Evolutionary conservation across 2,797 vertebrate genomes (phyloP), one percentile per base, ranked within the genome.

Genomic region (Anisognathus igniventris): DNA sequence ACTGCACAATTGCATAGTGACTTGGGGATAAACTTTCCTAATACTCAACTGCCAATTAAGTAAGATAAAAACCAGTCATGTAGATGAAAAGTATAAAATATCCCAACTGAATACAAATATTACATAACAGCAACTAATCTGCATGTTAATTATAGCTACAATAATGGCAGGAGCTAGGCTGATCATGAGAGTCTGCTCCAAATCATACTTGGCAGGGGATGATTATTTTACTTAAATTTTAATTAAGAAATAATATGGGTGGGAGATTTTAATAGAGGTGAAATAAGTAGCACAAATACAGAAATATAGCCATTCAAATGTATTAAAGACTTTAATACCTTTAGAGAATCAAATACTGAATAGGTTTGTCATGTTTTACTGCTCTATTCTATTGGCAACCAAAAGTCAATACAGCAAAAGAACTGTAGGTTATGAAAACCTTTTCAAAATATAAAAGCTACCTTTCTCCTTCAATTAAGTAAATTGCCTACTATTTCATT

Each of bases 221-320:
- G 50, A 75, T 67, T 85, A 35, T 85, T 92, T 90, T 70, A 50
- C 42, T 77, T 90, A 30, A 18, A 58, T 61, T 85, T 87, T 83
- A 87, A 93, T 94, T 86, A 90, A 82, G 71, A 92, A 90, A 70
- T 92, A 93, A 31, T 68, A 74, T n/a, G 53, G 20, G 18, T 88
- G 68, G 35, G 53, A 80, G 60, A 56, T 82, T 82, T 87, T 82
- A 73, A 48, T 78, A 42, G 61, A 53, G 18, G 42, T 70, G 42
- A 72, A 91, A 28, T 78, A 44, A 87, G 19, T 65, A 35, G 16
- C 65, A 51, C 54, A 76, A 67, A 66, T 83, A 42, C 39, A 72
- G 73, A 72, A 91, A 33, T 58, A 27, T 8, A 58, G 23, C 30
- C 2, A 4, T 74, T 66, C 57, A 67, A 67, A 57, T 28, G 28